Percentiles rank a stretch among this genome's conserved stretches.
These are phyloP conservation scores for Drosophila nasuta DNA, from an alignment of 1,140 invertebrate species.

Conservation along the genomic window DNA sequence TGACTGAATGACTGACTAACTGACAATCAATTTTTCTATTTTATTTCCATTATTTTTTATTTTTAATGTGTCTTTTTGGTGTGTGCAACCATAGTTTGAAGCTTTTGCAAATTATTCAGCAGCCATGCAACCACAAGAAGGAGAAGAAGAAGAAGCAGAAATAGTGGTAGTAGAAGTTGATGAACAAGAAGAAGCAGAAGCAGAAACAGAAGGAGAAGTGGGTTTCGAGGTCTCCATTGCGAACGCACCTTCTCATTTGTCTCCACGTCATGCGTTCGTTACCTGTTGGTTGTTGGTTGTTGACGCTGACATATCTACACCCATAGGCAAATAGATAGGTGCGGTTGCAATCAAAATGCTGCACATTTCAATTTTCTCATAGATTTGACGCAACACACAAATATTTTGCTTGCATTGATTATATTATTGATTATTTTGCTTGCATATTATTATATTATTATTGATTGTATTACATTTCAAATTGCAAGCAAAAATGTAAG, in stretches of 20 bases:
- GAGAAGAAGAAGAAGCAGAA: not conserved
- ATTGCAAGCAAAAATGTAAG: too few species aligned
- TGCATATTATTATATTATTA: too few species aligned
- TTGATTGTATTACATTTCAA: too few species aligned
- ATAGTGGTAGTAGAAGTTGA: not conserved
- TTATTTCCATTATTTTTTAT: not conserved
- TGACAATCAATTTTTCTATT: constrained; percentile 59
- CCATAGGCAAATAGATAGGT: constrained; percentile 7
- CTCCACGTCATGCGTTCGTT: constrained; percentile 34
- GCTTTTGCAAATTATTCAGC: constrained; percentile 35
- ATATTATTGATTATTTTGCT: too few species aligned
- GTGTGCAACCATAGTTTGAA: constrained; percentile 39
- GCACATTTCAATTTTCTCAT: not conserved
- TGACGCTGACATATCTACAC: constrained; percentile 7
- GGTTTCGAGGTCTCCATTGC: constrained; percentile 23
- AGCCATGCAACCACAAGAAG: constrained; percentile 22
- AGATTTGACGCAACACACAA: not conserved
- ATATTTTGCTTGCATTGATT: not conserved
- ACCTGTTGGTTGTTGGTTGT: constrained; percentile 19
- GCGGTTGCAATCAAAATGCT: constrained; percentile 4
- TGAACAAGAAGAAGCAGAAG: not conserved
- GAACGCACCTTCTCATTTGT: constrained; percentile 31
- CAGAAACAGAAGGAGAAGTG: constrained; percentile 5
- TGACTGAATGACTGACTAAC: constrained; percentile 18
- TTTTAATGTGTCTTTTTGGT: not conserved